These are phyloP conservation scores for Benthosema pterotum DNA, from an alignment of 2,797 vertebrate species.

Conservation along the genomic window DNA sequence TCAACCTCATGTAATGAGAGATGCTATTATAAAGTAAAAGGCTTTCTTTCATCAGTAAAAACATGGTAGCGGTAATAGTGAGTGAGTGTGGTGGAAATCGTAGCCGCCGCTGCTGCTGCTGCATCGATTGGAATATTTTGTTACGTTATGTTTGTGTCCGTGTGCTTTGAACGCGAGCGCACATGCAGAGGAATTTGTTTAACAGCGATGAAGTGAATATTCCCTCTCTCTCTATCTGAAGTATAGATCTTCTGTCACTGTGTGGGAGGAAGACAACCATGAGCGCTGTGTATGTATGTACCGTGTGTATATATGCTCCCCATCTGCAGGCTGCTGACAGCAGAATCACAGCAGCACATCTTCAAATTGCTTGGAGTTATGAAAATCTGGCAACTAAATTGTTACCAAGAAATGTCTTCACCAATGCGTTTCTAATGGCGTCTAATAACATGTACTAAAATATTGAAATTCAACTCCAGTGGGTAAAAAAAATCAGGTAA, in stretches of 20 bases:
- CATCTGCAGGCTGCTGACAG: slow-evolving; percentile 17
- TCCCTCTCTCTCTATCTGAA: slow-evolving; percentile 32
- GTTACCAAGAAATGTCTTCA: too few species aligned
- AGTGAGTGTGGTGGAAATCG: slow-evolving; percentile 13
- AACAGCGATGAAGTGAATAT: slow-evolving; percentile 27
- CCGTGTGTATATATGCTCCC: slow-evolving; percentile 3
- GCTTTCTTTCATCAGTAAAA: slow-evolving; percentile 25
- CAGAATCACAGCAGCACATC: slow-evolving; percentile 15
- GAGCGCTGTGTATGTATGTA: too few species aligned
- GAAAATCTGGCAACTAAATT: too few species aligned
- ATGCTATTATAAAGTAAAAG: slow-evolving; percentile 26
- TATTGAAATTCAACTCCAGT: too few species aligned
- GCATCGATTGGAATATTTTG: slow-evolving; percentile 25
- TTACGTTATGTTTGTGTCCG: not conserved
- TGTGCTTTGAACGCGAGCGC: slow-evolving; percentile 6
- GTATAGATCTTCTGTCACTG: slow-evolving; percentile 53
- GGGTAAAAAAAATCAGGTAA: too few species aligned
- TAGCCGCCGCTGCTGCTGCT: not conserved
- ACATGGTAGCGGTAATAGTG: slow-evolving; percentile 17
- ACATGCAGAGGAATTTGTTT: slow-evolving; percentile 4
- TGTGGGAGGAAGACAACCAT: slow-evolving; percentile 52
- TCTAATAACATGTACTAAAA: too few species aligned
- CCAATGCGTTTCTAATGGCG: too few species aligned
- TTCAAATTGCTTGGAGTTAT: slow-evolving; percentile 24
- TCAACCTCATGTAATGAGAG: slow-evolving; percentile 27